phyloP scores from a whole-genome alignment of 23 tunicate species.

The Aplidium turbinatum region DNA sequence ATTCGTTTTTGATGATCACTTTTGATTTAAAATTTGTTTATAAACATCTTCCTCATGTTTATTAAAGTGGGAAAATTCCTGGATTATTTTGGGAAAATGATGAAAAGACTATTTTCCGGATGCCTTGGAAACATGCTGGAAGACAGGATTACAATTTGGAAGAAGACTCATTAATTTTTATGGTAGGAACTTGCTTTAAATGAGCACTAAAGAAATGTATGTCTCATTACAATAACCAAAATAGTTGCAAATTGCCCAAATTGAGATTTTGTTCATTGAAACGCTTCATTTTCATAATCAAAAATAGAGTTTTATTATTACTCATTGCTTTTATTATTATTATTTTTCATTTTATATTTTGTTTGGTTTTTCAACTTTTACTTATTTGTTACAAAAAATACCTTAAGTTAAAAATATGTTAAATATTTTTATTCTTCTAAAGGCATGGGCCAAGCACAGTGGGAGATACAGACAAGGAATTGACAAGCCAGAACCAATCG shows the following conservation, averaged over 20 bases:
- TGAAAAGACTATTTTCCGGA: slow-evolving; percentile 95
- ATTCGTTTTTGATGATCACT: too few relatives aligned
- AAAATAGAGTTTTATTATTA: too few relatives aligned
- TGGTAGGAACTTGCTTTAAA: too few relatives aligned
- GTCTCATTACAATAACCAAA: too few relatives aligned
- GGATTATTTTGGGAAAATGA: slow-evolving; percentile 94
- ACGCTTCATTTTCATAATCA: too few relatives aligned
- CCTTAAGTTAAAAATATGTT: neutral
- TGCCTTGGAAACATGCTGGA: slow-evolving; percentile 99
- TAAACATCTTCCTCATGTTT: neutral
- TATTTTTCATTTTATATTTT: too few relatives aligned
- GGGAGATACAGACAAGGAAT: slow-evolving; percentile 93
- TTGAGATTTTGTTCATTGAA: too few relatives aligned
- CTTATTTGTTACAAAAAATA: too few relatives aligned
- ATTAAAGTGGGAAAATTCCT: slow-evolving; percentile 85
- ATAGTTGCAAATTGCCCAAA: too few relatives aligned
- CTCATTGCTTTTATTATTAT: too few relatives aligned
- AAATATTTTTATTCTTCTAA: neutral
- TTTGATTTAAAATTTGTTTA: too few relatives aligned
- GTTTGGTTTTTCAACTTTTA: slow-evolving; percentile 46
- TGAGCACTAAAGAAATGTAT: too few relatives aligned
- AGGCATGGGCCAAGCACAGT: slow-evolving; percentile 99
- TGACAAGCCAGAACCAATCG: slow-evolving; percentile 96
- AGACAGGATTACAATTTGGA: slow-evolving; percentile 97
- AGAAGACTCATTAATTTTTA: slow-evolving; percentile 95